Evolutionary conservation across 2,888 invertebrate genomes (phyloP).

Genomic region (Polia nebulosa): DNA sequence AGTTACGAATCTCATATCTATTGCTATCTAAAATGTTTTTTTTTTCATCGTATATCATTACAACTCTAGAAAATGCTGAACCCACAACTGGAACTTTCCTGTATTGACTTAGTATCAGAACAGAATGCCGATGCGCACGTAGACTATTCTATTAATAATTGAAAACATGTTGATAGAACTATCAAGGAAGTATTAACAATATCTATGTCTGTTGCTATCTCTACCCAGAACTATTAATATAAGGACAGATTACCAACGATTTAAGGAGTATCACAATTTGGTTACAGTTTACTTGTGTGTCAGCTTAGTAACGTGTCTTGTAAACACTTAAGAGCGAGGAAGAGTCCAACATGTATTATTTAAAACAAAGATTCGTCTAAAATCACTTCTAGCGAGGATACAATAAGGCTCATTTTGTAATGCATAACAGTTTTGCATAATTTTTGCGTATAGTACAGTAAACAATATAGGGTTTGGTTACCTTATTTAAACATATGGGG

Average conservation of each 20-base stretch:
- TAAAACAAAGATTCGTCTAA: constrained; percentile 11
- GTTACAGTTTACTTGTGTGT: constrained; percentile 37
- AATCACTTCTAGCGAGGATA: constrained; percentile 24
- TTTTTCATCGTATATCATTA: constrained; percentile 71
- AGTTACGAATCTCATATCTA: constrained; percentile 74
- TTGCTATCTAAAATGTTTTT: constrained; percentile 72
- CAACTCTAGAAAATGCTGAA: constrained; percentile 74
- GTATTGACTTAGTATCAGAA: constrained; percentile 54
- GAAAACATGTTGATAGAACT: constrained; percentile 61
- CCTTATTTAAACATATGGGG: not conserved
- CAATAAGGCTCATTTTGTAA: constrained; percentile 28
- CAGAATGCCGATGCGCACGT: constrained; percentile 45
- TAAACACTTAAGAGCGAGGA: constrained; percentile 26
- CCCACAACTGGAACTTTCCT: constrained; percentile 72
- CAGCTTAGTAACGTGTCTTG: constrained; percentile 22
- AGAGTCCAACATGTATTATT: not conserved
- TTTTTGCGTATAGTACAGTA: not conserved
- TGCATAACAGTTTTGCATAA: not conserved
- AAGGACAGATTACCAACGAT: constrained; percentile 52
- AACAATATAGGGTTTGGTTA: too few species aligned
- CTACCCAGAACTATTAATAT: constrained; percentile 33
- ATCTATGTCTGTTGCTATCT: constrained; percentile 47
- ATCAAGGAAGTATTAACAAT: constrained; percentile 57
- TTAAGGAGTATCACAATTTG: constrained; percentile 63
- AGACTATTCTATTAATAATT: constrained; percentile 56